A percentile compares a stretch with the other conserved stretches of the same genome.
These are phyloP conservation scores for Acrocephalus arundinaceus DNA, from an alignment of 2,113 vertebrate species.

Conservation along the genomic window DNA sequence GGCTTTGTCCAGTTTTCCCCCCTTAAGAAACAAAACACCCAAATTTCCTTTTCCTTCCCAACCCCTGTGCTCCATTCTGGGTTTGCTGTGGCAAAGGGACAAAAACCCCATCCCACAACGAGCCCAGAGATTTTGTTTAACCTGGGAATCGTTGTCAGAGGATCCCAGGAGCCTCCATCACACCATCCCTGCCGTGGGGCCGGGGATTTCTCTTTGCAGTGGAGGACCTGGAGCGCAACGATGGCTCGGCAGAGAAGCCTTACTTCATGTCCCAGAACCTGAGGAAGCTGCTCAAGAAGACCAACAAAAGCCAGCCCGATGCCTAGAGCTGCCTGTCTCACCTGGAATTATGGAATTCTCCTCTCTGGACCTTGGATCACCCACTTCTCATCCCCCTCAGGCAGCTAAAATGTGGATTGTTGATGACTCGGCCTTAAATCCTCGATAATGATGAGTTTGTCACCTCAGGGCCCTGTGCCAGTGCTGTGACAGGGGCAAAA, in stretches of 20 bases:
- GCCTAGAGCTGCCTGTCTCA: not conserved
- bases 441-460: rapidly evolving
- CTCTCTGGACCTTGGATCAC: not conserved
- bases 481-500: not conserved
- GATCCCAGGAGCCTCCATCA: rapidly evolving
- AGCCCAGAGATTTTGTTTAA: rapidly evolving
- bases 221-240: conserved; percentile 94
- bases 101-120: rapidly evolving
- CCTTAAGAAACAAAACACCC: not conserved
- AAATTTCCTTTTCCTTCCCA: not conserved
- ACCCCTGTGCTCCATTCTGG: rapidly evolving
- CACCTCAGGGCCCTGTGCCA: rapidly evolving
- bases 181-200: not conserved
- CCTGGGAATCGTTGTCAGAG: rapidly evolving
- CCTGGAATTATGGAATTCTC: not conserved
- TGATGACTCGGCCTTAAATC: not conserved
- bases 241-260: conserved; percentile 85
- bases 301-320: conserved; percentile 69
- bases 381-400: too few species aligned
- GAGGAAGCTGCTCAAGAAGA: conserved; percentile 88
- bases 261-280: conserved; percentile 90
- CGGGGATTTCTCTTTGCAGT: conserved; percentile 74
- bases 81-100: not conserved
- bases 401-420: rapidly evolving
- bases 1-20: rapidly evolving